Percentiles rank a stretch among this genome's conserved stretches.
These are phyloP conservation scores for Lophotis ruficrista DNA, from an alignment of 2,113 vertebrate genomes.

Conservation along the genomic window DNA sequence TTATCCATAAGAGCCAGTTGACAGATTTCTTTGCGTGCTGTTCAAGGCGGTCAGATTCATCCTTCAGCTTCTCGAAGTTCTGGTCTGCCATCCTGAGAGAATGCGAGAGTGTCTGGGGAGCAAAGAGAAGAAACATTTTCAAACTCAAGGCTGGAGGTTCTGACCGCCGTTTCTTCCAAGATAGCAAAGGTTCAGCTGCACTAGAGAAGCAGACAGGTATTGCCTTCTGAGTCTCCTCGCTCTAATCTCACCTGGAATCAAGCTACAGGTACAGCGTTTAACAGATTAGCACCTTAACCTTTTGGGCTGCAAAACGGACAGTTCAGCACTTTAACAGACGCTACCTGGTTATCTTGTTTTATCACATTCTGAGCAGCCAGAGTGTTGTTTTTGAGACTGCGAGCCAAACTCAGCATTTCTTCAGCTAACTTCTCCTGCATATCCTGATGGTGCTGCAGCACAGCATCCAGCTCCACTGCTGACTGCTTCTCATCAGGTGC, in stretches of 20 bases:
- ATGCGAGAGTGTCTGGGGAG: slow-evolving; percentile 85
- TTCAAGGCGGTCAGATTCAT: slow-evolving; percentile 91
- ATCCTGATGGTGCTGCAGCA: slow-evolving; percentile 90
- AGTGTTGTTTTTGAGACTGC: slow-evolving; percentile 95
- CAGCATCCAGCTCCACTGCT: slow-evolving; percentile 86
- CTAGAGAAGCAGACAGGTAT: not conserved
- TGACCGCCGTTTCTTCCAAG: not conserved
- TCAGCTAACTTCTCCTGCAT: slow-evolving; percentile 95
- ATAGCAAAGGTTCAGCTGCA: not conserved
- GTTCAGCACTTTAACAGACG: not conserved
- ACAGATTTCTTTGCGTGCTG: slow-evolving; percentile 96
- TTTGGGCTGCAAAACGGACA: not conserved
- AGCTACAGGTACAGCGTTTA: not conserved
- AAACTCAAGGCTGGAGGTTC: not conserved
- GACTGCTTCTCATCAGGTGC: slow-evolving; percentile 87
- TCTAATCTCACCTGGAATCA: not conserved
- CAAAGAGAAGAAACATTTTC: not conserved
- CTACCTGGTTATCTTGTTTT: slow-evolving; percentile 97
- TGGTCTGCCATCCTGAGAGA: slow-evolving; percentile 93
- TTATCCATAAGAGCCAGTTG: slow-evolving; percentile 97
- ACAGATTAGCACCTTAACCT: not conserved
- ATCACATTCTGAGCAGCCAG: slow-evolving; percentile 95
- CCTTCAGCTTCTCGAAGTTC: slow-evolving; percentile 96
- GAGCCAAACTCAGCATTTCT: slow-evolving; percentile 94
- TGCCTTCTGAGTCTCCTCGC: not conserved